Evolutionary conservation across 2,113 vertebrate genomes (phyloP), one percentile per base, ranked within the genome.

Genomic region (Mionectes macconnelli): DNA sequence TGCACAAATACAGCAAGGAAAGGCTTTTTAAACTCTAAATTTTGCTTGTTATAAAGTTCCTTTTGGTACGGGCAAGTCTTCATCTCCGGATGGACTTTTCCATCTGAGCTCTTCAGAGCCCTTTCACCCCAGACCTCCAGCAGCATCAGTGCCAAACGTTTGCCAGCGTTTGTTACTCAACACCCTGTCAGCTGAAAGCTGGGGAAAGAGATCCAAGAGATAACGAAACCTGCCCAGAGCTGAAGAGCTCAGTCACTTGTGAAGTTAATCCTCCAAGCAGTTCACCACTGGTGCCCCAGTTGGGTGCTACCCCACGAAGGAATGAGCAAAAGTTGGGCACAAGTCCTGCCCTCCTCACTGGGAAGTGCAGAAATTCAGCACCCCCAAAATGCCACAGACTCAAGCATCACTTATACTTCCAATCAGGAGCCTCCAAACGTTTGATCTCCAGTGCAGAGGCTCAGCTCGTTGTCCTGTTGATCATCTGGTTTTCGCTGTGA

Each of bases 131-230:
- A 15, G 45, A 37, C 31, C 10, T 75, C 39, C 42, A 35, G 60
- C 63, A 82, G 27, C 6, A 19, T 4, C 49, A 74, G 39, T 0
- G 8, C n/a, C n/a, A n/a, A n/a, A 7, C 20, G n/a, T 57, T 27
- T 35, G 44, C 49, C 75, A 56, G 0, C 1, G 0, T 12, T 57
- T 5, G 2, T 37, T 40, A 1, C 81, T 79, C 69, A 75, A 24
- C 14, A 12, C 20, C 2, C 1, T 13, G 2, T 6, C 42, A 81
- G 50, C 25, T 37, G 57, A 39, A 59, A 53, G n/a, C 9, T 55
- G 62, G 31, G 2, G 0, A 25, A 30, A 66, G 53, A 74, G 35
- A 55, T 9, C 5, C 0, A 17, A 5, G 7, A 20, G 21, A 3
- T 7, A 47, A 33, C 2, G 27, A 55, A 82, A 74, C 14, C 60